Conservation (phyloP, 2,888 invertebrate species). For the Andrena marginata region DNA sequence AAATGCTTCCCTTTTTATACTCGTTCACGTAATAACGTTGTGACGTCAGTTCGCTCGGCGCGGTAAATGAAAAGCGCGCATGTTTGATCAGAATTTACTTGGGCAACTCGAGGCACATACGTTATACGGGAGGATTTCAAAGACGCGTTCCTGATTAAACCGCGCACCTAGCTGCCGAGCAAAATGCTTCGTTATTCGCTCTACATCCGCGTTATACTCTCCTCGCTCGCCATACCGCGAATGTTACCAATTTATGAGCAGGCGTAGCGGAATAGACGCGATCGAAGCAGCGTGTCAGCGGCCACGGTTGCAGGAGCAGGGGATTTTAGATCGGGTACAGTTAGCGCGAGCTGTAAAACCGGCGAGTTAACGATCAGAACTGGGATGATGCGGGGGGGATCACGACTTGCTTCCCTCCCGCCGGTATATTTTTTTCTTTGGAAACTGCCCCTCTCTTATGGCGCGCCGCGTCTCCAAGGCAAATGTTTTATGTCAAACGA, state of each 20-base stretch:
- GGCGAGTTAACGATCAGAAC: constrained; percentile 64
- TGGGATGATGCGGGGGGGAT: constrained; percentile 29
- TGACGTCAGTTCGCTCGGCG: constrained; percentile 25
- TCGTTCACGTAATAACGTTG: constrained; percentile 1
- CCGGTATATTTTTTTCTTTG: constrained; percentile 74
- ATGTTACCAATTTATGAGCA: constrained; percentile 55
- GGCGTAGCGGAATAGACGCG: constrained; percentile 32
- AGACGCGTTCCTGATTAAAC: background rate
- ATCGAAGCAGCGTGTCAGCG: constrained; percentile 50
- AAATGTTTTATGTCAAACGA: constrained; percentile 68
- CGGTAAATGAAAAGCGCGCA: constrained; percentile 17
- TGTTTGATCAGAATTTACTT: constrained; percentile 35
- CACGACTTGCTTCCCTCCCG: constrained; percentile 69
- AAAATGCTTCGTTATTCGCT: constrained; percentile 37
- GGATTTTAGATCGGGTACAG: constrained; percentile 54
- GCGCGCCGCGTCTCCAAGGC: constrained; percentile 32
- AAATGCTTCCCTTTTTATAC: constrained; percentile 45
- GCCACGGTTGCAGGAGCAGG: constrained; percentile 14
- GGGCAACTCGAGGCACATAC: background rate
- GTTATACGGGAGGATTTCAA: background rate
- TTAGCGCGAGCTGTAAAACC: constrained; percentile 57
- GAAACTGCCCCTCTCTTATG: constrained; percentile 49
- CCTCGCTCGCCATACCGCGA: constrained; percentile 24
- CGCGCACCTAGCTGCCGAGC: background rate
- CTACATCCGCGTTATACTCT: constrained; percentile 32